A percentile compares a stretch with the other conserved stretches of the same genome.
Conservation (phyloP, 1,140 invertebrate species). For the Cherax quadricarinatus region DNA sequence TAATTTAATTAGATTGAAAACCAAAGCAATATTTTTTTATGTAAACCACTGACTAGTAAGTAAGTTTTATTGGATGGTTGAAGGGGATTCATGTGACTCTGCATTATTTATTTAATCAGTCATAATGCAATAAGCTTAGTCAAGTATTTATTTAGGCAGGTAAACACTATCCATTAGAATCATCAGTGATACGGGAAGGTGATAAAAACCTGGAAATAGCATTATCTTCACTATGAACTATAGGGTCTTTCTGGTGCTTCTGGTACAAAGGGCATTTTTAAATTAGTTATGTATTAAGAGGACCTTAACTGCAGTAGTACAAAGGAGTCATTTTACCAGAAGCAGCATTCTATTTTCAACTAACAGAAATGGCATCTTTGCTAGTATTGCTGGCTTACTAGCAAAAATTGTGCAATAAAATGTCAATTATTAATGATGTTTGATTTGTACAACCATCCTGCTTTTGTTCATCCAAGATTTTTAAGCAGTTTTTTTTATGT, state of each 20-base stretch:
- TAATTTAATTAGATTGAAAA: no score
- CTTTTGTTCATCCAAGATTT: background rate
- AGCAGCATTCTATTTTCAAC: background rate
- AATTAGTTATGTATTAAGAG: background rate
- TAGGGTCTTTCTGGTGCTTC: background rate
- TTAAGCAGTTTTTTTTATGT: background rate
- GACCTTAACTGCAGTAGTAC: background rate
- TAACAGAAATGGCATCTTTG: background rate
- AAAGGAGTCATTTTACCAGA: constrained; percentile 21
- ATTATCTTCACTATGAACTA: background rate
- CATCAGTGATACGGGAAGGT: background rate
- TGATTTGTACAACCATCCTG: constrained; percentile 23
- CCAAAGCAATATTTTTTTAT: background rate
- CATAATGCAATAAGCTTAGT: background rate
- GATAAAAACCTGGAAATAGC: background rate
- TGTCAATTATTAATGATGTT: constrained; percentile 30
- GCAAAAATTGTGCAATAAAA: constrained; percentile 32
- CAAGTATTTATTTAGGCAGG: background rate
- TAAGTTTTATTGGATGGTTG: background rate
- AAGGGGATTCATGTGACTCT: background rate
- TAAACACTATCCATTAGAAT: background rate
- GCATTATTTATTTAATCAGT: background rate
- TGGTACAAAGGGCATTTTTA: constrained; percentile 2
- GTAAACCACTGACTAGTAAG: background rate
- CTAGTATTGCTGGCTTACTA: constrained; percentile 12